Evolutionary conservation across 2,113 vertebrate genomes (phyloP).

Genomic region (Serilophus lunatus): DNA sequence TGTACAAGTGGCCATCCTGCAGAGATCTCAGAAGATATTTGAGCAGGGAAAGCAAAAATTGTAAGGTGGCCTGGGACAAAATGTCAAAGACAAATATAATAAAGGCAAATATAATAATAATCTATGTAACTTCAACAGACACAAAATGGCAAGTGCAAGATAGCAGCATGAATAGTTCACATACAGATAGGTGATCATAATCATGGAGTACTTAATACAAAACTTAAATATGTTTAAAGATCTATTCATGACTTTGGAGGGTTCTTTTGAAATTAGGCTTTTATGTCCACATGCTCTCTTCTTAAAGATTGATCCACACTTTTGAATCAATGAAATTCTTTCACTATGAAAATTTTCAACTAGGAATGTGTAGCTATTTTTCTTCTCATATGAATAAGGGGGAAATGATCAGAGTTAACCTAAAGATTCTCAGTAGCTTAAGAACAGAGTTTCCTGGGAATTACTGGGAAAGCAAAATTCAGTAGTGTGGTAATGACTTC

Average conservation of each 20-base stretch:
- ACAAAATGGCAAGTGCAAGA: not conserved
- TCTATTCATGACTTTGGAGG: not conserved
- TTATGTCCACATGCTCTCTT: not conserved
- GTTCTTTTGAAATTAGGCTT: slow-evolving; percentile 14
- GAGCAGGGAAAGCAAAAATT: not conserved
- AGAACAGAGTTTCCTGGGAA: not conserved
- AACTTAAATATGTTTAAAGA: not conserved
- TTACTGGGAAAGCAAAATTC: not conserved
- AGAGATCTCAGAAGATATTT: not conserved
- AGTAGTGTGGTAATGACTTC: not conserved
- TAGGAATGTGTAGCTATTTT: not conserved
- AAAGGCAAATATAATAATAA: too few relatives aligned
- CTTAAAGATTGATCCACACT: not conserved
- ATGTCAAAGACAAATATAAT: not conserved
- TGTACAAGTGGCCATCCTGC: not conserved
- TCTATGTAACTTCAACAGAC: not conserved
- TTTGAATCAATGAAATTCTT: not conserved
- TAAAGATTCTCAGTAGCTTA: not conserved
- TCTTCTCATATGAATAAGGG: not conserved
- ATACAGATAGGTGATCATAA: not conserved
- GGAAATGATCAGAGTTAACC: not conserved
- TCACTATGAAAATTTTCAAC: not conserved
- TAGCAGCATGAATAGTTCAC: not conserved
- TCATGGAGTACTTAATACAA: not conserved
- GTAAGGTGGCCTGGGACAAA: not conserved